phyloP scores from a whole-genome alignment of 2,113 vertebrate genomes.

The Eulemur rufifrons region DNA sequence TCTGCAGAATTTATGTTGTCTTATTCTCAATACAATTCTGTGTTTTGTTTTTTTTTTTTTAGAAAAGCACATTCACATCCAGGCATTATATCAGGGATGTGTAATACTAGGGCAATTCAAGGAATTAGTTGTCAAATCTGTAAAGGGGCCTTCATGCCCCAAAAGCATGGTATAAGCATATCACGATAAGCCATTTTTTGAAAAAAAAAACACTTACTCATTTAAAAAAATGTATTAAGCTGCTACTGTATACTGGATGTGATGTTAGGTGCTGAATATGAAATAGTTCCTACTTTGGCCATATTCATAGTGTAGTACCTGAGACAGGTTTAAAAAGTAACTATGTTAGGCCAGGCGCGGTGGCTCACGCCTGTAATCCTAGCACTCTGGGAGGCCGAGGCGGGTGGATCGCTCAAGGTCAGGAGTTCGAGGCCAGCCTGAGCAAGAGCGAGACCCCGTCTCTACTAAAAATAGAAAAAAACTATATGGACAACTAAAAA shows the following conservation, averaged over 20 bases:
- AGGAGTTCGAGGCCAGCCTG: too few relatives aligned
- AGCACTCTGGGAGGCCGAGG: too few relatives aligned
- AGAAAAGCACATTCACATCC: background rate
- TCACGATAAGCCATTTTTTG: background rate
- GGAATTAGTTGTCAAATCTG: background rate
- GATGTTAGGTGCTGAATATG: background rate
- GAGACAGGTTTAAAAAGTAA: background rate
- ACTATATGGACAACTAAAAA: too few relatives aligned
- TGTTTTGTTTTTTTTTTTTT: background rate
- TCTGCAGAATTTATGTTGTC: constrained; percentile 26
- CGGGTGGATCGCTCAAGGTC: too few relatives aligned
- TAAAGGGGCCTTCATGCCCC: background rate
- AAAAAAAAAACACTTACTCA: background rate
- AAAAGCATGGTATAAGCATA: background rate
- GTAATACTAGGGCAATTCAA: constrained; percentile 27
- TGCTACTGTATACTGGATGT: background rate
- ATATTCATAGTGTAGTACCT: background rate
- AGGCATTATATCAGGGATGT: background rate
- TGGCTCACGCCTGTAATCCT: too few relatives aligned
- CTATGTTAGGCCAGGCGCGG: too few relatives aligned
- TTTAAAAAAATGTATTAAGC: background rate
- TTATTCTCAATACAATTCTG: constrained; percentile 45
- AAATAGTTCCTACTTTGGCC: background rate
- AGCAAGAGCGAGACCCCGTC: too few relatives aligned
- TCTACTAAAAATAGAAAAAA: too few relatives aligned